Evolutionary conservation across 1,140 invertebrate genomes (phyloP).

Genomic region (Hydropsyche tenuis): DNA sequence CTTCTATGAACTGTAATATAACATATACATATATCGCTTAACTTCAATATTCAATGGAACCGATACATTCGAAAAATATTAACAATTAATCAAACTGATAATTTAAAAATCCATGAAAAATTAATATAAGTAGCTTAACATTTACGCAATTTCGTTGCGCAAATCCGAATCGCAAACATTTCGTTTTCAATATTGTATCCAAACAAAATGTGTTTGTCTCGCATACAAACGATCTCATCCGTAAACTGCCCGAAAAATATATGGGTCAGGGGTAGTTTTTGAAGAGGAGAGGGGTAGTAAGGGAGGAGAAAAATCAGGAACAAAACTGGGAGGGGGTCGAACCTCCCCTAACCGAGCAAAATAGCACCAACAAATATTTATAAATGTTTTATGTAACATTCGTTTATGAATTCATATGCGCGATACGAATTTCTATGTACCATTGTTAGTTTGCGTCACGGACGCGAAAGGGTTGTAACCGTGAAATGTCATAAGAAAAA

Average conservation of each 20-base stretch:
- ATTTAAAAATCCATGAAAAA: no score
- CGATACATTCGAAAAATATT: no score
- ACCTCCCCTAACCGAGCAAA: conserved; percentile 47
- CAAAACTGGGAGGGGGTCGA: conserved; percentile 12
- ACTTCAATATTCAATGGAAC: no score
- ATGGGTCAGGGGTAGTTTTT: not conserved
- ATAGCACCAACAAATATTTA: conserved; percentile 51
- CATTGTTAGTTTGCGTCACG: not conserved
- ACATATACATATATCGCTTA: no score
- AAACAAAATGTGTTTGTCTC: conserved; percentile 44
- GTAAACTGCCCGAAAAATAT: conserved; percentile 17
- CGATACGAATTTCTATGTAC: conserved; percentile 30
- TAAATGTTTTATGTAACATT: conserved; percentile 51
- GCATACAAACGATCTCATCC: conserved; percentile 33
- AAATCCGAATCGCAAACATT: conserved; percentile 41
- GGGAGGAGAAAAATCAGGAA: not conserved
- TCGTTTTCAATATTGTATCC: conserved; percentile 40
- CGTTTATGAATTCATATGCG: conserved; percentile 49
- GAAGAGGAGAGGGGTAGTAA: not conserved
- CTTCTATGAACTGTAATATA: no score
- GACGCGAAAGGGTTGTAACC: conserved; percentile 25
- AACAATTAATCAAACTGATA: no score
- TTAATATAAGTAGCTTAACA: not conserved
- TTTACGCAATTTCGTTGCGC: not conserved
- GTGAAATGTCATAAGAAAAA: not conserved